Conservation (phyloP, 2,113 vertebrate genomes). For the Megaceryle torquata region DNA sequence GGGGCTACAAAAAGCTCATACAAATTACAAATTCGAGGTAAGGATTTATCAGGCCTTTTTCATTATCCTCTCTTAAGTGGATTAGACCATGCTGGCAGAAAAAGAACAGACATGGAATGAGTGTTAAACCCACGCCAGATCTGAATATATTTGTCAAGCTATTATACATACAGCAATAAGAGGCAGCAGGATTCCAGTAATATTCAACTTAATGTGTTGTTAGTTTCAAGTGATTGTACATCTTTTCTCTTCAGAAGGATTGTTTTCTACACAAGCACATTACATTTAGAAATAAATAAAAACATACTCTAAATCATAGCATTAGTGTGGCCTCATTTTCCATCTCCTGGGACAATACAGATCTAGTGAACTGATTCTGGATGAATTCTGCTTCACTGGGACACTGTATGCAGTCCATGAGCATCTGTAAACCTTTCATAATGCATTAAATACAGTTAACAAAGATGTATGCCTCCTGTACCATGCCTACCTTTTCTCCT, state of each 20-base stretch:
- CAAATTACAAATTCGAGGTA: neutral
- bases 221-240: neutral
- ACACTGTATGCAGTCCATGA: neutral
- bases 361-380: neutral
- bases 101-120: neutral
- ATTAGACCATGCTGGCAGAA: slow-evolving; percentile 16
- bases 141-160: slow-evolving; percentile 14
- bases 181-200: slow-evolving; percentile 38
- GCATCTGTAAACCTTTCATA: neutral
- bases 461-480: neutral
- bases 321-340: neutral
- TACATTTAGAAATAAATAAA: slow-evolving; percentile 42
- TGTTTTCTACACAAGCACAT: neutral
- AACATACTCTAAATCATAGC: neutral
- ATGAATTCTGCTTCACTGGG: neutral
- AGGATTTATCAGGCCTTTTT: slow-evolving; percentile 2
- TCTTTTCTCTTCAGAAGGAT: slow-evolving; percentile 8
- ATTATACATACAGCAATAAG: neutral
- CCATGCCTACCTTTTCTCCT: neutral
- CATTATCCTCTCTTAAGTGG: slow-evolving; percentile 35
- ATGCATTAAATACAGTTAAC: neutral
- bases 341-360: neutral
- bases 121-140: neutral
- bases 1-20: neutral
- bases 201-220: neutral